phyloP scores from a whole-genome alignment of 2,113 vertebrate genomes.

The Microcebus ravelobensis region DNA sequence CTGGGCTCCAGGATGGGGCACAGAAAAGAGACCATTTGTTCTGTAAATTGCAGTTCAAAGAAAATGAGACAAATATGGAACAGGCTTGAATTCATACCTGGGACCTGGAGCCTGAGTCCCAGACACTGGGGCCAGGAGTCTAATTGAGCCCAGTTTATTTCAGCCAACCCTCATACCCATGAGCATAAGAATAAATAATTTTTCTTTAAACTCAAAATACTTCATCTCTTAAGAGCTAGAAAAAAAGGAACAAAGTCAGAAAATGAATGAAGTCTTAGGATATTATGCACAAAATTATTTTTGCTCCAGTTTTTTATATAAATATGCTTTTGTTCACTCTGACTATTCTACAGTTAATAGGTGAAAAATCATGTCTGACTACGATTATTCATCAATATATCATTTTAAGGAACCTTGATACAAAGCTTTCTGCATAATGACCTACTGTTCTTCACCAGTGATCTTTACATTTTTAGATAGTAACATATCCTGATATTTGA shows the following conservation, averaged over 20 bases:
- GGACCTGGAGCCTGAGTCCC: neutral
- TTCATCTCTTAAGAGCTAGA: neutral
- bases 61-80: neutral
- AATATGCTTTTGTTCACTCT: neutral
- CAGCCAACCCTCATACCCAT: neutral
- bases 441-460: neutral
- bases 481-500: neutral
- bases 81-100: neutral
- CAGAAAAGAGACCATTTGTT: neutral
- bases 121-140: neutral
- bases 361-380: neutral
- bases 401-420: neutral
- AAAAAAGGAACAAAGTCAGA: neutral
- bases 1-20: neutral
- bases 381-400: neutral
- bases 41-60: neutral
- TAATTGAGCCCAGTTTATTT: neutral
- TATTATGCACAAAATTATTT: neutral
- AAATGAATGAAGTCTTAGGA: neutral
- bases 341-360: neutral
- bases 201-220: constrained; percentile 1
- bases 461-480: neutral
- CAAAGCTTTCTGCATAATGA: neutral
- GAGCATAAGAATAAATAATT: neutral
- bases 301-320: neutral